phyloP scores from a whole-genome alignment of 2,113 vertebrate species.

The Eira barbara region DNA sequence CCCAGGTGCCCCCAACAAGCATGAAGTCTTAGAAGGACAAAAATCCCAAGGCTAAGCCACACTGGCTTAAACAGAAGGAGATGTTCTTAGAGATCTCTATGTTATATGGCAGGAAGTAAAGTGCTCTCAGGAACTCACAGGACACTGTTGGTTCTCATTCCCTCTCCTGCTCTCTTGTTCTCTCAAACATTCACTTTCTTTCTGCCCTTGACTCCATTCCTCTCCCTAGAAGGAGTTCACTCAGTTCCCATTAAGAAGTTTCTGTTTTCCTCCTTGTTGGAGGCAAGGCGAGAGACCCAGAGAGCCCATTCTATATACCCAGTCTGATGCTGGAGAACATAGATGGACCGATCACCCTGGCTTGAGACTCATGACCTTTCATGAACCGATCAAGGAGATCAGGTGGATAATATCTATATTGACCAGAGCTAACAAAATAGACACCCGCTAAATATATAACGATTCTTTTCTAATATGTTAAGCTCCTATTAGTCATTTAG shows the following conservation, averaged over 20 bases:
- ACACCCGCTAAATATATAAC: neutral
- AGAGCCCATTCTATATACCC: neutral
- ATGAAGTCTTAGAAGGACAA: neutral
- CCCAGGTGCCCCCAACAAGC: neutral
- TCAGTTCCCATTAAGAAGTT: neutral
- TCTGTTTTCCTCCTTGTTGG: neutral
- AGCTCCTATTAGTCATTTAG: neutral
- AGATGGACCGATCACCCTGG: neutral
- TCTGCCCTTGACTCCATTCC: neutral
- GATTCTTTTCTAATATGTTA: neutral
- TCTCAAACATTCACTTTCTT: neutral
- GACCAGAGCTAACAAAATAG: neutral
- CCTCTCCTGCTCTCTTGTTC: neutral
- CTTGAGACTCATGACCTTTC: neutral
- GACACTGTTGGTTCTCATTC: too few species aligned
- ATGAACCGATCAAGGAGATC: neutral
- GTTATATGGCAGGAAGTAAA: rapidly evolving
- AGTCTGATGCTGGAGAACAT: neutral
- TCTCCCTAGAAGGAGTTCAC: neutral
- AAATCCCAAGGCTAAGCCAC: neutral
- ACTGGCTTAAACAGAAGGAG: neutral
- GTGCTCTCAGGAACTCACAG: neutral
- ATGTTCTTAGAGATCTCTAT: neutral
- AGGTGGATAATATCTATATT: neutral
- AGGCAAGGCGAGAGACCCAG: neutral